Conservation (phyloP, 1,140 invertebrate genomes). For the Aplysia californica region DNA sequence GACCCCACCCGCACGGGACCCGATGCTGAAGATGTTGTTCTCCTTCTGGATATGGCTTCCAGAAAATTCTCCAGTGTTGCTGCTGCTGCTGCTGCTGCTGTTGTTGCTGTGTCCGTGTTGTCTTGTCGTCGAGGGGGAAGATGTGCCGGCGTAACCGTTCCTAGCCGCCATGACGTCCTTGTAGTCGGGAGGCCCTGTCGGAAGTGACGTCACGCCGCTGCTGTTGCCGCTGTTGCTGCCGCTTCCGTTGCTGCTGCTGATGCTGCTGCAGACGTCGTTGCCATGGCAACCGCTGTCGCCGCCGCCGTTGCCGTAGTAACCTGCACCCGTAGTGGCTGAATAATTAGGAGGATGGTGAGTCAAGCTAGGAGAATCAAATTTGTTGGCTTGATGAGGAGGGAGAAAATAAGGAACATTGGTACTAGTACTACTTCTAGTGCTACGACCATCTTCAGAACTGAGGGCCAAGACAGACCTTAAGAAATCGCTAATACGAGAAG, state of each 20-base stretch:
- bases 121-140: neutral
- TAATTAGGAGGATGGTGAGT: neutral
- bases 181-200: conserved; percentile 5
- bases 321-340: neutral
- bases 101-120: neutral
- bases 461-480: too few relatives aligned
- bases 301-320: neutral
- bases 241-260: neutral
- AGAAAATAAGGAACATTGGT: too few relatives aligned
- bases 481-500: too few relatives aligned
- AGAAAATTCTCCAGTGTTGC: neutral
- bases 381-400: too few relatives aligned
- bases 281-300: neutral
- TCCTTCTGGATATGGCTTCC: neutral
- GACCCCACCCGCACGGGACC: neutral
- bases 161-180: conserved; percentile 13
- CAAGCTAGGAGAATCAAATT: too few relatives aligned
- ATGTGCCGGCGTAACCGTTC: conserved; percentile 3
- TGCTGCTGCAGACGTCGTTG: too few relatives aligned
- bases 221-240: neutral
- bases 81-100: neutral
- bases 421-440: too few relatives aligned
- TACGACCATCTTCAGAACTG: too few relatives aligned
- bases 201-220: neutral
- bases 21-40: neutral